phyloP scores from a whole-genome alignment of 2,888 invertebrate genomes.

The Ormyrus nitidulus region DNA sequence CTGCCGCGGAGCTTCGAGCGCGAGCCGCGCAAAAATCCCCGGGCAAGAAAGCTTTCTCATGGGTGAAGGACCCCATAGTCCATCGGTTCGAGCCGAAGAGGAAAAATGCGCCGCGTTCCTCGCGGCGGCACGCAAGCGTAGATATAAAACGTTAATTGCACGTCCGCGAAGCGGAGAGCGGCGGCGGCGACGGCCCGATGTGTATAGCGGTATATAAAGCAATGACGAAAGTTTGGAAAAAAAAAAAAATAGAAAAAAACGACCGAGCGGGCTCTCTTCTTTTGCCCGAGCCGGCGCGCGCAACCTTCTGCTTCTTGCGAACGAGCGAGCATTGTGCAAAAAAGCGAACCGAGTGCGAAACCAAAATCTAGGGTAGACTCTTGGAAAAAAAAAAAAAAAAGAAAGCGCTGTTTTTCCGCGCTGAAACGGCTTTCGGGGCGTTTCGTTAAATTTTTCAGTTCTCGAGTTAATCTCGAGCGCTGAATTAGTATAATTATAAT shows the following conservation, averaged over 20 bases:
- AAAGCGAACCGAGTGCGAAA: too few species aligned
- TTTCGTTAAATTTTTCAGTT: too few species aligned
- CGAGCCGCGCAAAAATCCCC: slow-evolving; percentile 16
- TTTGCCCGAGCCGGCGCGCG: too few species aligned
- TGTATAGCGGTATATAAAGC: slow-evolving; percentile 28
- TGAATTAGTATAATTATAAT: too few species aligned
- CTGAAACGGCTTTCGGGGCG: too few species aligned
- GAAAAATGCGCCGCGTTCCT: slow-evolving; percentile 31
- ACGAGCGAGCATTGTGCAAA: too few species aligned
- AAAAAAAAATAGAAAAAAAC: too few species aligned
- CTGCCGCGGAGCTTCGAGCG: not conserved
- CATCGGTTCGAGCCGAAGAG: not conserved
- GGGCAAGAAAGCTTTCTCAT: slow-evolving; percentile 6
- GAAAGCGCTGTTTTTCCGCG: too few species aligned
- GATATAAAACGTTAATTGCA: slow-evolving; percentile 41
- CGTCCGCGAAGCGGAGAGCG: slow-evolving; percentile 1
- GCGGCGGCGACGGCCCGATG: not conserved
- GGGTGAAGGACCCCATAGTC: slow-evolving; percentile 12
- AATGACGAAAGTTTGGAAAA: slow-evolving; percentile 41
- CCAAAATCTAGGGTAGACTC: too few species aligned
- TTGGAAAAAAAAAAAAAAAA: too few species aligned
- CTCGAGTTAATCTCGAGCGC: too few species aligned
- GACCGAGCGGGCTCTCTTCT: not conserved
- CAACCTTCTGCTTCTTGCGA: too few species aligned
- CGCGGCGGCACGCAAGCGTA: slow-evolving; percentile 6